These are phyloP conservation scores for Gavialis gangeticus DNA, from an alignment of 2,113 vertebrate genomes.

Conservation along the genomic window DNA sequence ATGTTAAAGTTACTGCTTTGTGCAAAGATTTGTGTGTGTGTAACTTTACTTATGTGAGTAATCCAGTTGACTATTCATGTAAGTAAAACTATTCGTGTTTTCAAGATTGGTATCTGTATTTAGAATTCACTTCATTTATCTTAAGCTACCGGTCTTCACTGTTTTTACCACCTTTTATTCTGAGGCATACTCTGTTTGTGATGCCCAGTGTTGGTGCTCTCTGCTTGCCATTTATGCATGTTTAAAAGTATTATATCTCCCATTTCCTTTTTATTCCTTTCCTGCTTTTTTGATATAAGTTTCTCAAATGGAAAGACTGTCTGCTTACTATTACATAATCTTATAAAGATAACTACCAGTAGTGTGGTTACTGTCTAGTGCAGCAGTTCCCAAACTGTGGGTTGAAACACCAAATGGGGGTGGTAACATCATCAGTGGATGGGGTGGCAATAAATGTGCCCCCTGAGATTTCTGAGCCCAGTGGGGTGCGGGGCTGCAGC, in stretches of 20 bases:
- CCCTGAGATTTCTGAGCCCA: too few species aligned
- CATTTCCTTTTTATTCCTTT: background rate
- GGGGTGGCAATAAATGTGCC: too few species aligned
- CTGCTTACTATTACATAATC: background rate
- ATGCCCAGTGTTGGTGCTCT: background rate
- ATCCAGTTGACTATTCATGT: background rate
- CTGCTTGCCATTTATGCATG: background rate
- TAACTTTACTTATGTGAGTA: background rate
- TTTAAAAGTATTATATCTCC: background rate
- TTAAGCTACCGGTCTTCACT: background rate
- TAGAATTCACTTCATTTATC: background rate
- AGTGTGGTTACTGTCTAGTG: background rate
- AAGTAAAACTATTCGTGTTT: background rate
- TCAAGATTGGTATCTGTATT: background rate
- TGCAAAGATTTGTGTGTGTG: background rate
- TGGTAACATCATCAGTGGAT: too few species aligned
- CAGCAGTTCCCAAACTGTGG: too few species aligned
- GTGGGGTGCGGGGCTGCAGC: too few species aligned
- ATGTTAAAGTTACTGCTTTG: background rate
- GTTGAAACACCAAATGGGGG: too few species aligned
- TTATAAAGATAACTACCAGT: background rate
- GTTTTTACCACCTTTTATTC: background rate
- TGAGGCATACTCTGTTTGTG: constrained; percentile 16
- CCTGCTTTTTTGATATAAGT: background rate
- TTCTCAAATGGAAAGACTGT: background rate